Conservation (phyloP, 1,140 invertebrate species). For the Lepidurus couesii region DNA sequence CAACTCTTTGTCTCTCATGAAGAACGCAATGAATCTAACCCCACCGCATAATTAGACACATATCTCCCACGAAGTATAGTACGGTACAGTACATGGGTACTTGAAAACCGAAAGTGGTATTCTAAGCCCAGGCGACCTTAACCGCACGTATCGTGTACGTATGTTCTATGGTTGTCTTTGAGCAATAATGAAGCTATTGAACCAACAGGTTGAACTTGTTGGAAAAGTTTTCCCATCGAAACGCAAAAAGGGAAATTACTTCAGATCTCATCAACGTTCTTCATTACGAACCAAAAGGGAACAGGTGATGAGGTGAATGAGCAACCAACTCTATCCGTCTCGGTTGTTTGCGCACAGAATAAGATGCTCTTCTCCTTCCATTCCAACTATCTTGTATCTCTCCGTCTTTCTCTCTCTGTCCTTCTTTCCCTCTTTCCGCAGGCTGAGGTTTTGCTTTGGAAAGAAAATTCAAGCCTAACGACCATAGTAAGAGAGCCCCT, state of each 20-base stretch:
- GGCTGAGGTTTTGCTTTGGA: neutral
- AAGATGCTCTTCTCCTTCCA: neutral
- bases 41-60: no score
- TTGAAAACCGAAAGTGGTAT: neutral
- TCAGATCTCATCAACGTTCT: neutral
- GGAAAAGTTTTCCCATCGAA: neutral
- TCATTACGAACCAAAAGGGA: neutral
- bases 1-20: no score
- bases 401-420: no score
- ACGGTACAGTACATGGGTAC: neutral
- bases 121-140: no score
- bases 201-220: neutral
- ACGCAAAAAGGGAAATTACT: neutral
- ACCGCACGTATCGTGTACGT: no score
- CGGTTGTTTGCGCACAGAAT: slow-evolving; percentile 10
- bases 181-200: slow-evolving; percentile 1
- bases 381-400: neutral
- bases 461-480: neutral
- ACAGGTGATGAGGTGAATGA: slow-evolving; percentile 7
- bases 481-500: neutral
- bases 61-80: no score
- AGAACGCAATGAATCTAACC: no score
- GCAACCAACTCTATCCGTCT: slow-evolving; percentile 1
- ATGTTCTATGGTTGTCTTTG: neutral
- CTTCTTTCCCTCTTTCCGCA: neutral